These are phyloP conservation scores for Cephus nigrinus DNA, from an alignment of 2,888 invertebrate species.

Conservation along the genomic window DNA sequence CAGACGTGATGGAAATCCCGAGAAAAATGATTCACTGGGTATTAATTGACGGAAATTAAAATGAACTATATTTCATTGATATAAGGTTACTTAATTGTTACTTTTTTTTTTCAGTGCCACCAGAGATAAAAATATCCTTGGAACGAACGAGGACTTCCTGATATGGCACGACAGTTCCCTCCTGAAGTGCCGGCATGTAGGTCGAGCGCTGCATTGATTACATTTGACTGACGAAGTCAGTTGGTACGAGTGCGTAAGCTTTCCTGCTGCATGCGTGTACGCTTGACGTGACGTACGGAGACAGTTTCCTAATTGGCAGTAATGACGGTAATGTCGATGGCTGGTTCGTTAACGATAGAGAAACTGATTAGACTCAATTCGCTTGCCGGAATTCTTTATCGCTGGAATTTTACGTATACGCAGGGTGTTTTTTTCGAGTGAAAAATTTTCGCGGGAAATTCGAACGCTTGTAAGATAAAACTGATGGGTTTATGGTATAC, in stretches of 20 bases:
- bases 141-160: neutral
- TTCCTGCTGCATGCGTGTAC: neutral
- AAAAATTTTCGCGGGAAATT: too few species aligned
- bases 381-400: neutral
- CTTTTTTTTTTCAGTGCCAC: too few species aligned
- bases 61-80: too few species aligned
- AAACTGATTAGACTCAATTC: conserved; percentile 1
- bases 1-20: too few species aligned
- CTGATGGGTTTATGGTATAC: too few species aligned
- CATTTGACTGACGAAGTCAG: neutral
- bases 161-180: neutral
- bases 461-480: too few species aligned
- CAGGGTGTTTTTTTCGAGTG: too few species aligned
- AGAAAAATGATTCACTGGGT: too few species aligned
- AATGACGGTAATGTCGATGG: neutral
- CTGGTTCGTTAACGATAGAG: neutral
- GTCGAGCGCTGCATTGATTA: conserved; percentile 2
- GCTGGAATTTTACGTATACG: too few species aligned
- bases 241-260: neutral
- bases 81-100: too few species aligned
- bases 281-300: too few species aligned
- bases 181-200: neutral
- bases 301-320: neutral
- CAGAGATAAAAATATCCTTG: neutral
- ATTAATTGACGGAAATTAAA: too few species aligned